Conservation (phyloP, 2,113 vertebrate species). For the Narcine bancroftii region DNA sequence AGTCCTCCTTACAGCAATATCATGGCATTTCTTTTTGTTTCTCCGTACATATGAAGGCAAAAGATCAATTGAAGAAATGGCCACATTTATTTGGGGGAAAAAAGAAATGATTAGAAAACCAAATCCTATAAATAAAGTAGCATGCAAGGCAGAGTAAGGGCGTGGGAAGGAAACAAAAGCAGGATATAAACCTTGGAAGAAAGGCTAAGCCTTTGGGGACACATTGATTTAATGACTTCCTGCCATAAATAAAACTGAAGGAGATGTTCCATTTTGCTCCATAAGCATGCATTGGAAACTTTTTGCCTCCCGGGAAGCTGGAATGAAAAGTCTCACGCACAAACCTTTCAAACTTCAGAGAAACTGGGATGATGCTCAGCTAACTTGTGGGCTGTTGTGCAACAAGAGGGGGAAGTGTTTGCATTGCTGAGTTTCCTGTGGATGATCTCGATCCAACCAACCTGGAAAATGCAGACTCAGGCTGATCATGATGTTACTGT, state of each 20-base stretch:
- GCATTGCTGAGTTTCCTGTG: neutral
- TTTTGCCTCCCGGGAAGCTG: neutral
- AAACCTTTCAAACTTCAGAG: neutral
- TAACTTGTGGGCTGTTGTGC: neutral
- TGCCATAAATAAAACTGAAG: neutral
- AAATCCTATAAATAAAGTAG: neutral
- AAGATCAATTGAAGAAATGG: neutral
- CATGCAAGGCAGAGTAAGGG: no score
- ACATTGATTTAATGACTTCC: neutral
- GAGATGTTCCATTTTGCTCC: neutral
- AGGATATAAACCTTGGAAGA: neutral
- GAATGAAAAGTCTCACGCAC: neutral
- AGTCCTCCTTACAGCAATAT: no score
- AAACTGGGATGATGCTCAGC: neutral
- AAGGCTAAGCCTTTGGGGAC: neutral
- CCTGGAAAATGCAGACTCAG: neutral
- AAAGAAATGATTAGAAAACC: neutral
- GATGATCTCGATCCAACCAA: neutral
- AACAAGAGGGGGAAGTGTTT: neutral
- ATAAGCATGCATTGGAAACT: neutral
- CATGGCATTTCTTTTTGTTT: no score
- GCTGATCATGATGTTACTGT: neutral
- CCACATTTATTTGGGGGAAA: neutral
- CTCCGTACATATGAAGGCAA: neutral
- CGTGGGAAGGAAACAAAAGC: neutral